phyloP scores from a whole-genome alignment of 2,888 invertebrate genomes.

The Dusona sp. region DNA sequence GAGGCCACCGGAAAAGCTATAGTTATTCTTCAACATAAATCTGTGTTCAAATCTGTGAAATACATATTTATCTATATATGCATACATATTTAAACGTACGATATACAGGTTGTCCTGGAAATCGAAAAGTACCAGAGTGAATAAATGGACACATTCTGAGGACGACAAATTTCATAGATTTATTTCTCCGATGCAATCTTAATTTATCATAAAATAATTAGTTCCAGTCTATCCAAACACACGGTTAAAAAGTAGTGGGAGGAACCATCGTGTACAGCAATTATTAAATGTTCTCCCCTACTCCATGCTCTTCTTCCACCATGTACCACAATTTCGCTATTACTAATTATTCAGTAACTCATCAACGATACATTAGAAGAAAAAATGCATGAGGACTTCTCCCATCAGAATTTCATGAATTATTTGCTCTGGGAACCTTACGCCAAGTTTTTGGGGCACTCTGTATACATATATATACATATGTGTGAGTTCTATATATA shows the following conservation, averaged over 20 bases:
- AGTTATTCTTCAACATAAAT: neutral
- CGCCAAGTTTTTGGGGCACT: neutral
- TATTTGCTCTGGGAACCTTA: neutral
- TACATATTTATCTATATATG: neutral
- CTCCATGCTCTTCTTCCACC: neutral
- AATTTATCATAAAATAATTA: neutral
- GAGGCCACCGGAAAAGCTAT: slow-evolving; percentile 6
- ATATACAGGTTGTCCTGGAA: neutral
- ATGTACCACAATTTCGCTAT: neutral
- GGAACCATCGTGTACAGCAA: too few species aligned
- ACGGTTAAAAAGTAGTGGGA: neutral
- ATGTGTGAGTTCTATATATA: neutral
- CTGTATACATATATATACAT: neutral
- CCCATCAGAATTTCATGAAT: neutral
- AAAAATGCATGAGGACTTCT: neutral
- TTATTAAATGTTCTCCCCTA: too few species aligned
- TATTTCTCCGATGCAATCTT: too few species aligned
- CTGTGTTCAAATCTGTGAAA: neutral
- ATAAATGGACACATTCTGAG: neutral
- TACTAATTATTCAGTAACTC: neutral
- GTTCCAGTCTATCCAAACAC: neutral
- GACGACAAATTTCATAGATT: too few species aligned
- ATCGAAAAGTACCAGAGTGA: neutral
- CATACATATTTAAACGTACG: neutral
- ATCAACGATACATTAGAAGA: neutral